These are phyloP conservation scores for Callyntrura sp. DNA, from an alignment of 2,888 invertebrate genomes.

Conservation along the genomic window DNA sequence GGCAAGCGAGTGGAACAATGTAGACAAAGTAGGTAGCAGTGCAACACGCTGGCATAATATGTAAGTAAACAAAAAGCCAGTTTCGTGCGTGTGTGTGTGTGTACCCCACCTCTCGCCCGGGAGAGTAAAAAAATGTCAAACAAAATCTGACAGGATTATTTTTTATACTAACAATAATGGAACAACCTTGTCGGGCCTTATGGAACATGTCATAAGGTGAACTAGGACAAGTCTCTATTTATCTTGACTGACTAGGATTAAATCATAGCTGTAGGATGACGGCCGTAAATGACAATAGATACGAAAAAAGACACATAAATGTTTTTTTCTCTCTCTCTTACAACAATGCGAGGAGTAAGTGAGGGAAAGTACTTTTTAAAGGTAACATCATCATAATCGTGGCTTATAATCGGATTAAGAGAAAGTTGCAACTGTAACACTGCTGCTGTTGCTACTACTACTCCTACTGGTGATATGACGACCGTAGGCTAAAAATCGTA, in stretches of 20 bases:
- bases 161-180: constrained; percentile 34
- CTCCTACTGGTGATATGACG: neutral
- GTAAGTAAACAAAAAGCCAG: constrained; percentile 19
- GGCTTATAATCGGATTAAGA: constrained; percentile 46
- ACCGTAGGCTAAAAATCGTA: constrained; percentile 14
- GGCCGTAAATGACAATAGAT: neutral
- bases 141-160: constrained; percentile 48
- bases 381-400: constrained; percentile 24
- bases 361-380: constrained; percentile 2
- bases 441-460: neutral
- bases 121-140: constrained; percentile 17
- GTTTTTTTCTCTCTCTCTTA: neutral
- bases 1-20: neutral
- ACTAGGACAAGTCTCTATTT: constrained; percentile 45
- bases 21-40: neutral
- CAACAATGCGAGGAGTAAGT: neutral
- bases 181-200: constrained; percentile 22
- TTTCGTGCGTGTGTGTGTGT: neutral
- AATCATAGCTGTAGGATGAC: neutral
- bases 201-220: constrained; percentile 44
- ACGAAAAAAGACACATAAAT: constrained; percentile 3
- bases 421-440: constrained; percentile 2
- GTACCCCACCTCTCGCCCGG: constrained; percentile 1
- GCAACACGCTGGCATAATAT: neutral
- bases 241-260: constrained; percentile 11